Evolutionary conservation across 2,888 invertebrate genomes (phyloP).

Genomic region (Smittia sp.): DNA sequence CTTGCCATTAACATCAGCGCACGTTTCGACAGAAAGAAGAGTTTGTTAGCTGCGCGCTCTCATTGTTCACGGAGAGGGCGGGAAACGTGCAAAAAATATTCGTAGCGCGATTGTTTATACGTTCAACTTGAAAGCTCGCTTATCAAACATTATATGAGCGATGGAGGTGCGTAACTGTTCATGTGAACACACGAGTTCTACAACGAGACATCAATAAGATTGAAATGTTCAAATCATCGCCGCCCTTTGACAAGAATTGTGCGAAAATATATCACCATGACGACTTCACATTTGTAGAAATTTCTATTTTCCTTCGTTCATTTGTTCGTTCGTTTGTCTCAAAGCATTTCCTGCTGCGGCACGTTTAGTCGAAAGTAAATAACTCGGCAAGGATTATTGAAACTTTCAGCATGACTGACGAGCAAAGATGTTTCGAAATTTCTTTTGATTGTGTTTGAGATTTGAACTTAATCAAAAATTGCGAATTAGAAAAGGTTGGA

Average conservation of each 20-base stretch:
- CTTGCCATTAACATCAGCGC: not conserved
- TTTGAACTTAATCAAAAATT: too few species aligned
- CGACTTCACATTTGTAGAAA: too few species aligned
- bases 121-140: not conserved
- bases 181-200: not conserved
- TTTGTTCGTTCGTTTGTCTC: too few species aligned
- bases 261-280: too few species aligned
- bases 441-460: too few species aligned
- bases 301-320: too few species aligned
- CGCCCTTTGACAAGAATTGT: slow-evolving; percentile 3
- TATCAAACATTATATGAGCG: slow-evolving; percentile 15
- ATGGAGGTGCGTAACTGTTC: not conserved
- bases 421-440: too few species aligned
- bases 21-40: slow-evolving; percentile 1
- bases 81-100: not conserved
- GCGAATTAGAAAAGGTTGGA: too few species aligned
- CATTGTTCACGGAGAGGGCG: not conserved
- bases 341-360: too few species aligned
- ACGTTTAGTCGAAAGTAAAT: too few species aligned
- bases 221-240: not conserved
- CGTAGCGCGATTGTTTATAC: not conserved
- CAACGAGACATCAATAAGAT: slow-evolving; percentile 3
- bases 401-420: too few species aligned
- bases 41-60: not conserved
- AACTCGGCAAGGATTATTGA: too few species aligned